phyloP scores from a whole-genome alignment of 2,797 vertebrate genomes.

The Schizothorax lantsangensis region DNA sequence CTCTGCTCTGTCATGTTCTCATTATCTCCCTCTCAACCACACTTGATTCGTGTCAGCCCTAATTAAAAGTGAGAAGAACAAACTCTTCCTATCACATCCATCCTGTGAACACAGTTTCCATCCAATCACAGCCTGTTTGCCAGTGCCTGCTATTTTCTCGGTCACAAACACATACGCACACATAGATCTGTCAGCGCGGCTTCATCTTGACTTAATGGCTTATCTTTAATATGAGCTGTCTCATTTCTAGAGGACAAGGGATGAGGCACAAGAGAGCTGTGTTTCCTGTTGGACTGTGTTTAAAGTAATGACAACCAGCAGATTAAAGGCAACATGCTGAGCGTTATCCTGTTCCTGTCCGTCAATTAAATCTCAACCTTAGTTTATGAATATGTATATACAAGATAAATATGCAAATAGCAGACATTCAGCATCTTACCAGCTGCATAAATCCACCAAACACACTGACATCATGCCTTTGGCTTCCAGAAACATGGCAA shows the following conservation, averaged over 20 bases:
- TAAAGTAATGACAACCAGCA: conserved; percentile 36
- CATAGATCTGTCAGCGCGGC: conserved; percentile 21
- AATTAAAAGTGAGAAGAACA: conserved; percentile 63
- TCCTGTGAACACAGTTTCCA: conserved; percentile 59
- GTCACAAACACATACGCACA: conserved; percentile 46
- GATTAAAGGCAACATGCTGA: conserved; percentile 40
- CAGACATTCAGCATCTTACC: conserved; percentile 37
- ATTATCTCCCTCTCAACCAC: conserved; percentile 61
- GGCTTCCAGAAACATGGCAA: conserved; percentile 7
- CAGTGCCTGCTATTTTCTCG: conserved; percentile 42
- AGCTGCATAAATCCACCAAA: conserved; percentile 38
- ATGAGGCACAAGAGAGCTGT: conserved; percentile 18
- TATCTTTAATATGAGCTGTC: conserved; percentile 37
- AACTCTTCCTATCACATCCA: conserved; percentile 59
- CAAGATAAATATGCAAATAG: conserved; percentile 45
- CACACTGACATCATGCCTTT: conserved; percentile 10
- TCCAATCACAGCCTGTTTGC: conserved; percentile 51
- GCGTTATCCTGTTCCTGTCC: conserved; percentile 27
- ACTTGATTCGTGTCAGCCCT: conserved; percentile 63
- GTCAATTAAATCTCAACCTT: conserved; percentile 25
- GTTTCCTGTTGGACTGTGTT: conserved; percentile 22
- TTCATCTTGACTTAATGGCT: conserved; percentile 43
- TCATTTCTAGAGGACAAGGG: not conserved
- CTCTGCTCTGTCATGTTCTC: conserved; percentile 50
- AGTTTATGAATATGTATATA: conserved; percentile 46